Conservation (phyloP, 2,888 invertebrate species). For the Poecilus cupreus region DNA sequence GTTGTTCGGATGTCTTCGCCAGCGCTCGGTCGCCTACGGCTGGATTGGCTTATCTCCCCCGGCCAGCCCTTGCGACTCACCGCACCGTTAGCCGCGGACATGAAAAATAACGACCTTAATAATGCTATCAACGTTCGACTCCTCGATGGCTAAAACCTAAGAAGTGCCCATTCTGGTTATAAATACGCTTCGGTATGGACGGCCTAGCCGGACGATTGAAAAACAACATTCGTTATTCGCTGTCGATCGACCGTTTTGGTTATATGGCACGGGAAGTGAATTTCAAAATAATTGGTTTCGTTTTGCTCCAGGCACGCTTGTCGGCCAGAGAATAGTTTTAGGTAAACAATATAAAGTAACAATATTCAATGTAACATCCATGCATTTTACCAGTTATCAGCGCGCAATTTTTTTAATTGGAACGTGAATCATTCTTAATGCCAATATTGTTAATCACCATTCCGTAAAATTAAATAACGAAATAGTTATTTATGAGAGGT, state of each 20-base stretch:
- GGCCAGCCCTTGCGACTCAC: constrained; percentile 65
- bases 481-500: too few species aligned
- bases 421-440: too few species aligned
- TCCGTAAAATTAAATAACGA: too few species aligned
- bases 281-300: constrained; percentile 66
- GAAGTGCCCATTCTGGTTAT: constrained; percentile 55
- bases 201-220: constrained; percentile 52
- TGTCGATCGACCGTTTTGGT: constrained; percentile 40
- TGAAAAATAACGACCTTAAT: constrained; percentile 71
- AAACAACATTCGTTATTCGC: constrained; percentile 60
- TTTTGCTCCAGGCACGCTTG: constrained; percentile 60
- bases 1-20: constrained; percentile 9
- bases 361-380: too few species aligned
- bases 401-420: too few species aligned
- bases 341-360: not conserved
- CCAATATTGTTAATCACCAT: too few species aligned
- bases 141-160: constrained; percentile 51
- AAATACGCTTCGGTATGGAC: constrained; percentile 48
- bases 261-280: not conserved
- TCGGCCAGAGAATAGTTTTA: not conserved
- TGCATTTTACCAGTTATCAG: too few species aligned
- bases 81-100: constrained; percentile 64
- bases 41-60: constrained; percentile 70
- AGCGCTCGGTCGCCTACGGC: constrained; percentile 60
- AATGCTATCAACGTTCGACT: constrained; percentile 67